Evolutionary conservation across 1,140 invertebrate species (phyloP).

Genomic region (Diabrotica undecimpunctata): DNA sequence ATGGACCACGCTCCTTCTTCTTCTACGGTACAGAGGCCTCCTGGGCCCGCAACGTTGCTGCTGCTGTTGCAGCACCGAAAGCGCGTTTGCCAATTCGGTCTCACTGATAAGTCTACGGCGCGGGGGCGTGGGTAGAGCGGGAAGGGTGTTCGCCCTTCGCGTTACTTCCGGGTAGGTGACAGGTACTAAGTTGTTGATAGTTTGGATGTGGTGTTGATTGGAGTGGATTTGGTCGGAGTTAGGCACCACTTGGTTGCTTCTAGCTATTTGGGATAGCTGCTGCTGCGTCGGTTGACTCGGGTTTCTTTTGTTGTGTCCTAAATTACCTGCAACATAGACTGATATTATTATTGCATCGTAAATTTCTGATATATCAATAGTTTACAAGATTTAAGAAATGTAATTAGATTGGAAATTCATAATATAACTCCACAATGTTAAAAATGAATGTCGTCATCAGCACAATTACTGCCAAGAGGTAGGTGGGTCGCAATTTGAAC

Average conservation of each 20-base stretch:
- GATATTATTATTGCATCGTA: too few species aligned
- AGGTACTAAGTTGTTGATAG: slow-evolving; percentile 38
- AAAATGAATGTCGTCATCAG: too few species aligned
- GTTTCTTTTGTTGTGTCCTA: slow-evolving; percentile 33
- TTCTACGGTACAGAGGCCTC: slow-evolving; percentile 36
- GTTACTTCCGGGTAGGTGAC: slow-evolving; percentile 33
- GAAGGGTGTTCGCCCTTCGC: slow-evolving; percentile 29
- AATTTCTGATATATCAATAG: too few species aligned
- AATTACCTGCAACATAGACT: slow-evolving; percentile 29
- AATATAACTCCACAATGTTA: too few species aligned
- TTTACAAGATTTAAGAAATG: too few species aligned
- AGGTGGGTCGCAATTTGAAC: too few species aligned
- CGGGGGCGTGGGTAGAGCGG: slow-evolving; percentile 37
- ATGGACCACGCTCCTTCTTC: slow-evolving; percentile 42
- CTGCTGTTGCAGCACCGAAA: slow-evolving; percentile 39
- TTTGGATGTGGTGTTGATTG: slow-evolving; percentile 32
- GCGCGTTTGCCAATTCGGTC: slow-evolving; percentile 40
- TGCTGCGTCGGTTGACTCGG: slow-evolving; percentile 17
- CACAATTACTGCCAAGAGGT: too few species aligned
- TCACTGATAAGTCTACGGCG: slow-evolving; percentile 40
- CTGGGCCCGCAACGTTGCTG: slow-evolving; percentile 31
- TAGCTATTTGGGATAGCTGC: slow-evolving; percentile 28
- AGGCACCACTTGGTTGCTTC: slow-evolving; percentile 46
- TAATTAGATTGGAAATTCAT: too few species aligned
- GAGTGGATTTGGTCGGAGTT: slow-evolving; percentile 11